A percentile compares a stretch with the other conserved stretches of the same genome.
Evolutionary conservation across 2,797 vertebrate species (phyloP).

Genomic region (Xenentodon cancila): DNA sequence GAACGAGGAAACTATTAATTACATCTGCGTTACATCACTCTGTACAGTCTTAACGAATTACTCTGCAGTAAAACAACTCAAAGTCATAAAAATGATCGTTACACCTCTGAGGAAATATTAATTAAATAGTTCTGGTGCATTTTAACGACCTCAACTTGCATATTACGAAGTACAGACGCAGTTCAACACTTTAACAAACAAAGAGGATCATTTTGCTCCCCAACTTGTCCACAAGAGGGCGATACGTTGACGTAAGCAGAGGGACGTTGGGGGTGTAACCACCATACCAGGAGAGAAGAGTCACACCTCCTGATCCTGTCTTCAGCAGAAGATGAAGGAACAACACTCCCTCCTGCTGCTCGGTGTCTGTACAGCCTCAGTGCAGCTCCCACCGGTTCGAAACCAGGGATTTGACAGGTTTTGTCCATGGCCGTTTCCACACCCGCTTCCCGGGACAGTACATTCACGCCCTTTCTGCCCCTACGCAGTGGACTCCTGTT

Average conservation of each 20-base stretch:
- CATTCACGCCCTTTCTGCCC: not conserved
- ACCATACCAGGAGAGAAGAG: not conserved
- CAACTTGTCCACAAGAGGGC: conserved; percentile 25
- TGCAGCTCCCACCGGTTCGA: not conserved
- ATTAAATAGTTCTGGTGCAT: conserved; percentile 10
- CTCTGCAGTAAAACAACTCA: not conserved
- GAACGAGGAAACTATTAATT: not conserved
- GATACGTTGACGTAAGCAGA: not conserved
- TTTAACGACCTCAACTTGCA: not conserved
- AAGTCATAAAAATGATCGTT: not conserved
- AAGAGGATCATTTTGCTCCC: not conserved
- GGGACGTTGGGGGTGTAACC: not conserved
- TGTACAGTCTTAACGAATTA: conserved; percentile 1
- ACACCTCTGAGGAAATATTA: not conserved
- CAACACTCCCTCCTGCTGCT: not conserved
- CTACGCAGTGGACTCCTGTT: conserved; percentile 89
- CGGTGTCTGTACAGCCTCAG: not conserved
- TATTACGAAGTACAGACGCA: not conserved
- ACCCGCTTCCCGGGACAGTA: too few species aligned
- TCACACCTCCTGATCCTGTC: conserved; percentile 4
- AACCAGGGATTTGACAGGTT: conserved; percentile 1
- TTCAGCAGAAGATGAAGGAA: too few species aligned
- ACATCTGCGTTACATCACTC: not conserved
- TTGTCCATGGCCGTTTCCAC: not conserved
- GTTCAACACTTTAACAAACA: too few species aligned